Evolutionary conservation across 2,113 vertebrate species (phyloP).

Genomic region (Sakesphorus luctuosus): DNA sequence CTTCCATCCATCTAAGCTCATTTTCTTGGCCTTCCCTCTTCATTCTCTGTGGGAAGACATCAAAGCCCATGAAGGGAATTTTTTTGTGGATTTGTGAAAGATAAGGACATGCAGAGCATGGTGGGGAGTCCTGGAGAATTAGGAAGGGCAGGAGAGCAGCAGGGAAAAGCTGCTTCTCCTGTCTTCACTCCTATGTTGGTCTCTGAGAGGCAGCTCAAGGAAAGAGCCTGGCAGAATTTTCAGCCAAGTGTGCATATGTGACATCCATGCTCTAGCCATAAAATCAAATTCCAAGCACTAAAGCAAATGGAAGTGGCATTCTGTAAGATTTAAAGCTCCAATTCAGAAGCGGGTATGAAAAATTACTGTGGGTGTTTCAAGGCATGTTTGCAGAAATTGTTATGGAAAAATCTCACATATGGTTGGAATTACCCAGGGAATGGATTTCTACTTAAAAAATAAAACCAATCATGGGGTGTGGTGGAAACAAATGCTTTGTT

Average conservation of each 20-base stretch:
- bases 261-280: background rate
- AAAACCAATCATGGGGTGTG: background rate
- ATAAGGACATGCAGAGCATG: background rate
- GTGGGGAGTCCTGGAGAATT: background rate
- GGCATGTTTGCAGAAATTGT: background rate
- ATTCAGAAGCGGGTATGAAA: background rate
- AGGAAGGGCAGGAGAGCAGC: background rate
- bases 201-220: background rate
- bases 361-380: background rate
- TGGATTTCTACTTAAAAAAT: background rate
- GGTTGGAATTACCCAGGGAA: slow-evolving; percentile 15
- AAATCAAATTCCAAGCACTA: background rate
- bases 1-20: background rate
- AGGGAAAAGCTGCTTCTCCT: background rate
- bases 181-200: background rate
- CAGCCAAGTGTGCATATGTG: background rate
- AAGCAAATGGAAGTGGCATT: background rate
- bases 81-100: background rate
- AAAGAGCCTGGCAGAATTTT: background rate
- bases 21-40: background rate
- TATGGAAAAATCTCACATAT: background rate
- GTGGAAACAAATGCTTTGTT: background rate
- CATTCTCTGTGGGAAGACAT: background rate
- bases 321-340: background rate
- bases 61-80: background rate